Base-by-base conservation (phyloP, 2,888 invertebrate genomes). In the Temnothorax unifasciatus region DNA sequence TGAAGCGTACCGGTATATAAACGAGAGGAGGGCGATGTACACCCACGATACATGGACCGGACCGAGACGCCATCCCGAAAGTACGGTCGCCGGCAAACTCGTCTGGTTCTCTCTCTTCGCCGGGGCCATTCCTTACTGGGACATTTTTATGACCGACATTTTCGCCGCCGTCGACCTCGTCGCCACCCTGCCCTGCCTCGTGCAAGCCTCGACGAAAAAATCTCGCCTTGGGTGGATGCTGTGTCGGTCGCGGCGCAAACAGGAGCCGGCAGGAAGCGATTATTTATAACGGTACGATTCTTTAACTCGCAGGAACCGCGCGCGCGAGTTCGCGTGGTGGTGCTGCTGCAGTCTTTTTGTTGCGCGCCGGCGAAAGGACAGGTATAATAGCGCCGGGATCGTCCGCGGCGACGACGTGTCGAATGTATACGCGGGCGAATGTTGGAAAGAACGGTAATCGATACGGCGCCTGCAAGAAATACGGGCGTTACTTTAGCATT, bases 131-230 rank as follows among this genome's bases (percentile, higher is more conserved):
- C 87, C 90, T 92, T 92, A 90, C 87, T 88, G 84, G 88, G 90
- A 92, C 92, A 92, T 92, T 92, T 92, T 92, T 92, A 92, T 88
- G 91, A 88, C 86, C 89, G 86, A 87, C 89, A 90, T 88, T 90
- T 89, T 92, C 87, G 84, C 87, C 86, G 84, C 61, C 84, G 59
- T 66, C 86, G 81, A 74, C 69, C 64, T 25, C 73, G 54, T 71
- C 75, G 75, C 52, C 71, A 64, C 68, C 47, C 63, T 18, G 13
- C 74, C 69, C 69, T 50, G 57, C 29, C n/a, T 64, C 18, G 38
- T 47, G 18, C 76, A 18, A 73, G 68, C 25, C 69, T 59, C 68
- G 66, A 57, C 47, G 74, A 77, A 88, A 87, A 87, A 87, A 86
- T 85, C 84, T 71, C 82, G 69, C 66, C 73, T 38, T 54, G 74